phyloP scores from a whole-genome alignment of 2,888 invertebrate genomes.

The Agonum fuliginosum region DNA sequence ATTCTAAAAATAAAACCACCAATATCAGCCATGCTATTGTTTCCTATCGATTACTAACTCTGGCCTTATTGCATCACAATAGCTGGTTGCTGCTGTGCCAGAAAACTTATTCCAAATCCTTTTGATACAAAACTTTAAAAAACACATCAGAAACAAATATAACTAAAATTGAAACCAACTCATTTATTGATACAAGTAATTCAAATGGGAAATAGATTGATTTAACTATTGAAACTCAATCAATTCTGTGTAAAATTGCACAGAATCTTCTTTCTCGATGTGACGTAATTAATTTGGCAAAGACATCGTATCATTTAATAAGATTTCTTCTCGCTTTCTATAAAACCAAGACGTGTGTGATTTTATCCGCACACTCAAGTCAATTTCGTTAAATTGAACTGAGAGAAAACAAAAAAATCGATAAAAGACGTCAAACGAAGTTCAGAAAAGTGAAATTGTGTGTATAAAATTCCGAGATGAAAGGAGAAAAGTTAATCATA shows the following conservation, averaged over 20 bases:
- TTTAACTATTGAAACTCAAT: no score
- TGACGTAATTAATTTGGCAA: slow-evolving; percentile 28
- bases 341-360: slow-evolving; percentile 25
- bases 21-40: no score
- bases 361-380: neutral
- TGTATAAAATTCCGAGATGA: slow-evolving; percentile 8
- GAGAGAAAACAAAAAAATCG: slow-evolving; percentile 16
- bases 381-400: slow-evolving; percentile 7
- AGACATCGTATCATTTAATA: slow-evolving; percentile 20
- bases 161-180: neutral
- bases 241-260: neutral
- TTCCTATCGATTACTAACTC: neutral
- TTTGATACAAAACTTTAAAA: neutral
- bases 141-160: neutral
- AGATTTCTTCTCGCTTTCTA: slow-evolving; percentile 21
- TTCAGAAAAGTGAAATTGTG: neutral
- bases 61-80: neutral
- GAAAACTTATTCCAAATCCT: neutral
- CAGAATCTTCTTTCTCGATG: neutral
- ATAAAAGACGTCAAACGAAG: neutral
- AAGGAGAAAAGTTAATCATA: no score
- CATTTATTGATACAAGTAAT: no score
- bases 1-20: neutral
- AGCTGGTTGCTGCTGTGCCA: no score
- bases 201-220: no score